Evolutionary conservation across 2,113 vertebrate genomes (phyloP), one percentile per base, ranked within the genome.

Genomic region (Tautogolabrus adspersus): DNA sequence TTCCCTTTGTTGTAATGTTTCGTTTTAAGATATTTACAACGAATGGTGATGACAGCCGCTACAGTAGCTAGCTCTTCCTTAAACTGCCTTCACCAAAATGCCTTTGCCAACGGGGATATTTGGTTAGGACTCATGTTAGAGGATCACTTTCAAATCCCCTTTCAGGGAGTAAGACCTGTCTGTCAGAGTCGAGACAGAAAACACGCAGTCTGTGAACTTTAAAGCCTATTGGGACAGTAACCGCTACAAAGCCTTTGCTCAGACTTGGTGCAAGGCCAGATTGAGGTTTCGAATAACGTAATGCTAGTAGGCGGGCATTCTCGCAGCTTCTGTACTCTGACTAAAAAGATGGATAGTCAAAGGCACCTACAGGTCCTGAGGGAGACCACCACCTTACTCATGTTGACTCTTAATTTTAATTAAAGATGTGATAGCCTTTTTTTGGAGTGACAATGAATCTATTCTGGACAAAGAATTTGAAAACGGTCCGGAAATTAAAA

Each of bases 111-210:
- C 12, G n/a, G 81, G 72, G 87, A 68, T 85, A 76, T 90, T 85
- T 87, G 84, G 88, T 89, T 91, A 90, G 92, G 90, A 90, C 87
- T 91, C 79, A 18, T 77, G 79, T 85, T 81, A 78, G 78, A 75
- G 87, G 89, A 89, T 89, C 75, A 72, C 69, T 93, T 92, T 90
- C 90, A 86, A 90, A 89, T 88, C 86, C 82, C 66, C 75, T 87
- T 88, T 87, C 86, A 81, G 70, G 68, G 77, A 81, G 75, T 82
- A 65, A 89, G 84, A 85, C 49, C 86, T 79, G 87, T 81, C 88
- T 77, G 70, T 93, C 86, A 83, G 59, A 80, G 72, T 26, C 16
- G 38, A 80, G 85, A 83, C 75, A 81, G 86, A 85, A 82, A 52
- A 78, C 55, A 64, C 62, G 70, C 77, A 49, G 79, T 75, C 75